Base-by-base conservation (phyloP, 2,888 invertebrate species). In the Amaurobius ferox region DNA sequence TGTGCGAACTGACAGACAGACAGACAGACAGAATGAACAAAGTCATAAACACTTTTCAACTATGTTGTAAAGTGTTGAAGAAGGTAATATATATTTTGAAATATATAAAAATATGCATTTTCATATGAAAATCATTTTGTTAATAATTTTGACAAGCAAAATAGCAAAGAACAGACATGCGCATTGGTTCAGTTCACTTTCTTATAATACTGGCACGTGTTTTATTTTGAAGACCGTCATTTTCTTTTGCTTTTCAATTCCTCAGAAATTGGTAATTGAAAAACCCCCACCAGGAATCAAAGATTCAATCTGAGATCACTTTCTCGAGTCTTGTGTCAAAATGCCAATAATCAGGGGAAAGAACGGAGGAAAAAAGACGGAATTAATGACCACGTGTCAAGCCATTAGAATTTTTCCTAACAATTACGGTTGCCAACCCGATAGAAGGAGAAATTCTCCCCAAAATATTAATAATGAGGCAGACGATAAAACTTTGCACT, bases 321-420 rank as follows among this genome's bases (percentile, higher is more conserved):
- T 44, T 44, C 44, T 9, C 9, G 44, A 16, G 2, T 44, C 44
- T 44, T 16, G 6, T 44, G 44, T 44, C 44, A 44, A 44, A 44
- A 44, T 44, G 44, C 44, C 44, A 44, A 16, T 7, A 44, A 44
- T 44, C 44, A 44, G 6, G 16, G 16, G 6, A 44, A 44, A 44
- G 44, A 16, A 16, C 44, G 2, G 13, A 44, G 9, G 11, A 44
- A 44, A 44, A 44, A 44, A 16, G 44, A 55, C 16, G 55, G 23
- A 23, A 55, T 55, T 55, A 55, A 55, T 55, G 55, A 55, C 23
- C 23, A 55, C 55, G 16, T 55, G 55, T 55, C 55, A 55, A 55
- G 16, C 23, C 23, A 55, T 55, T 55, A 19, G 23, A 23, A 6
- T 55, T 55, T 55, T 23, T 23, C 5, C 23, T 23, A 23, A 23